Evolutionary conservation across 2,113 vertebrate genomes (phyloP).

Genomic region (Microtus montanus): DNA sequence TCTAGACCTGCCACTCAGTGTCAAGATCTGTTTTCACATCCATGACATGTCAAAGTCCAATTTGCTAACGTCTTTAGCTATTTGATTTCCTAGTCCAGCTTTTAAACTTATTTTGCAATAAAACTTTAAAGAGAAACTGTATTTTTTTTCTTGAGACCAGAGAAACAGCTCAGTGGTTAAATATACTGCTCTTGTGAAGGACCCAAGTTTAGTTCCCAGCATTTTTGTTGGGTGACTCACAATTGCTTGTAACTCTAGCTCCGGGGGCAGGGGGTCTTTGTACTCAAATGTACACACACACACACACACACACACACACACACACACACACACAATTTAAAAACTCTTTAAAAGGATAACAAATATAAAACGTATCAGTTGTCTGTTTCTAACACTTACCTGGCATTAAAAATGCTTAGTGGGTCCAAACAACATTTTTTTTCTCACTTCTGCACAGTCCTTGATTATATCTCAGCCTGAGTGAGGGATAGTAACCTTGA

Average conservation of each 20-base stretch:
- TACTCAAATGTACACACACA: not conserved
- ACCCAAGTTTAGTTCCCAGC: not conserved
- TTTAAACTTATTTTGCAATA: constrained; percentile 54
- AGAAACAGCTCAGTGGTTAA: not conserved
- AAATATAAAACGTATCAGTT: not conserved
- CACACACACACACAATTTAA: not conserved
- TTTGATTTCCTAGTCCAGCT: constrained; percentile 37
- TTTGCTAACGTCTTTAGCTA: constrained; percentile 30
- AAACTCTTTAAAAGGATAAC: not conserved
- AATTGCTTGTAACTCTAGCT: not conserved
- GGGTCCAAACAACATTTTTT: not conserved
- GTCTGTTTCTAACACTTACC: constrained; percentile 16
- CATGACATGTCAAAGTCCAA: constrained; percentile 28
- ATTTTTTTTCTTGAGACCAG: not conserved
- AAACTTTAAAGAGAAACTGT: constrained; percentile 27
- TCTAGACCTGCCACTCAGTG: constrained; percentile 39
- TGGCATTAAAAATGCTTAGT: not conserved
- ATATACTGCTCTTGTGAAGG: not conserved
- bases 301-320: not conserved
- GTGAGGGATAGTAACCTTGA: not conserved
- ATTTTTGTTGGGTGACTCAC: too few relatives aligned
- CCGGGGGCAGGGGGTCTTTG: not conserved
- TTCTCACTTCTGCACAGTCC: constrained; percentile 24
- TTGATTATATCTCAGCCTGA: not conserved
- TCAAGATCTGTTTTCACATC: constrained; percentile 49